A percentile compares a stretch with the other conserved stretches of the same genome.
Evolutionary conservation across 2,888 invertebrate genomes (phyloP).

Genomic region (Hydropsyche betteni): DNA sequence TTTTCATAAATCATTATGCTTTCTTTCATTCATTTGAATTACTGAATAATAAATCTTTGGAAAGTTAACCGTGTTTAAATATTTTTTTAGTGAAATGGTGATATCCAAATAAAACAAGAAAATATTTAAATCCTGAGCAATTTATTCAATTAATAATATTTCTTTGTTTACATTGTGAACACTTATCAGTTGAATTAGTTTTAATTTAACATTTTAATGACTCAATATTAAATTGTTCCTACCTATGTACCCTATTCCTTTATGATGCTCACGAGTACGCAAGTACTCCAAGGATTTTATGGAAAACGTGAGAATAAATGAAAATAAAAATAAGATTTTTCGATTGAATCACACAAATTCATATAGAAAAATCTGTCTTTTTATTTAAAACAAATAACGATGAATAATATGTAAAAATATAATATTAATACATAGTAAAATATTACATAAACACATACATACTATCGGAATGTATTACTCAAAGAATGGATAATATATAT

Average conservation of each 20-base stretch:
- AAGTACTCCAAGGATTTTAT: neutral
- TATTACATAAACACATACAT: conserved; percentile 5
- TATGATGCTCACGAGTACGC: conserved; percentile 19
- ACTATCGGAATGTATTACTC: conserved; percentile 16
- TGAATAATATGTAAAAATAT: conserved; percentile 9
- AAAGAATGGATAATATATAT: conserved; percentile 1
- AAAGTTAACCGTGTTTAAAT: too few relatives aligned
- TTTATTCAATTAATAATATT: conserved; percentile 51
- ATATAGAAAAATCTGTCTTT: neutral
- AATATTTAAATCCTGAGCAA: conserved; percentile 50
- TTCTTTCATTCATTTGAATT: too few relatives aligned
- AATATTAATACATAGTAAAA: conserved; percentile 23
- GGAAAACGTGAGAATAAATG: conserved; percentile 23
- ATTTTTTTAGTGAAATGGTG: neutral
- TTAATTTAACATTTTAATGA: conserved; percentile 49
- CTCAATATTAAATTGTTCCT: conserved; percentile 51
- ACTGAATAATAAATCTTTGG: too few relatives aligned
- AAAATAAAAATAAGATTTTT: conserved; percentile 17
- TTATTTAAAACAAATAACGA: neutral
- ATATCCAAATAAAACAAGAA: neutral
- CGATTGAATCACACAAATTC: neutral
- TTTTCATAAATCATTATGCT: too few relatives aligned
- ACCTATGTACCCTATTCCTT: conserved; percentile 47
- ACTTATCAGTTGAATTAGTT: conserved; percentile 50
- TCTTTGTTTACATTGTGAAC: conserved; percentile 51